Evolutionary conservation across 1,140 invertebrate genomes (phyloP).

Genomic region (Cydia strobilella): DNA sequence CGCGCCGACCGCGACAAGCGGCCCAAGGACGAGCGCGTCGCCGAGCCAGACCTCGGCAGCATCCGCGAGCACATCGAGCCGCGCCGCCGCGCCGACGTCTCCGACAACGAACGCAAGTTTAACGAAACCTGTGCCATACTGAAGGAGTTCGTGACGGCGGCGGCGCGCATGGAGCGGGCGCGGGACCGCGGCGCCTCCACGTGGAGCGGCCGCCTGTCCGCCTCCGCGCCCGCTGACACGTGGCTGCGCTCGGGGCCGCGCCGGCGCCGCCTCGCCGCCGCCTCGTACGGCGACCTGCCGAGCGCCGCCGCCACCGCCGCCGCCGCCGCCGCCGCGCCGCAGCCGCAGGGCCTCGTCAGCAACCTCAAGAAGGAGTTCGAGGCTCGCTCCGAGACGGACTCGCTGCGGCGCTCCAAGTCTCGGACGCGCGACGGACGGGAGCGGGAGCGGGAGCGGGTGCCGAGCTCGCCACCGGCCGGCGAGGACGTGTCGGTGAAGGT

Average conservation of each 20-base stretch:
- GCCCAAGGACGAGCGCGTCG: constrained; percentile 61
- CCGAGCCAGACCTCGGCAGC: constrained; percentile 65
- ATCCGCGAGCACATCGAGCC: constrained; percentile 69
- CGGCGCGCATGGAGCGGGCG: constrained; percentile 55
- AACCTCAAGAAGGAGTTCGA: constrained; percentile 93
- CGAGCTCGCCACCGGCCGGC: constrained; percentile 45
- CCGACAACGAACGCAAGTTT: constrained; percentile 65
- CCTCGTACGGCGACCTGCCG: constrained; percentile 62
- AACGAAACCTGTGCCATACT: constrained; percentile 78
- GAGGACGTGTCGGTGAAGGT: constrained; percentile 88
- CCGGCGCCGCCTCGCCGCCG: constrained; percentile 60
- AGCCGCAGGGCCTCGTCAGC: constrained; percentile 81
- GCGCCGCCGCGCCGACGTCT: constrained; percentile 46
- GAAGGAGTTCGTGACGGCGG: constrained; percentile 62
- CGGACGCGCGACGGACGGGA: constrained; percentile 40
- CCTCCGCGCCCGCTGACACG: constrained; percentile 83
- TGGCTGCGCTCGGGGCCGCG: constrained; percentile 77
- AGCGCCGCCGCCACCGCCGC: too few species aligned
- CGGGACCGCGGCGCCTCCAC: constrained; percentile 59
- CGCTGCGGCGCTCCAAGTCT: constrained; percentile 43
- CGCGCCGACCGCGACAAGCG: constrained; percentile 49
- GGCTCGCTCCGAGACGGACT: constrained; percentile 83
- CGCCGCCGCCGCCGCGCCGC: constrained; percentile 40
- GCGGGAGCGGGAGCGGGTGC: constrained; percentile 38
- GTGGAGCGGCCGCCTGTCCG: constrained; percentile 80